phyloP scores from a whole-genome alignment of 2,797 vertebrate species.

The Tadarida brasiliensis region DNA sequence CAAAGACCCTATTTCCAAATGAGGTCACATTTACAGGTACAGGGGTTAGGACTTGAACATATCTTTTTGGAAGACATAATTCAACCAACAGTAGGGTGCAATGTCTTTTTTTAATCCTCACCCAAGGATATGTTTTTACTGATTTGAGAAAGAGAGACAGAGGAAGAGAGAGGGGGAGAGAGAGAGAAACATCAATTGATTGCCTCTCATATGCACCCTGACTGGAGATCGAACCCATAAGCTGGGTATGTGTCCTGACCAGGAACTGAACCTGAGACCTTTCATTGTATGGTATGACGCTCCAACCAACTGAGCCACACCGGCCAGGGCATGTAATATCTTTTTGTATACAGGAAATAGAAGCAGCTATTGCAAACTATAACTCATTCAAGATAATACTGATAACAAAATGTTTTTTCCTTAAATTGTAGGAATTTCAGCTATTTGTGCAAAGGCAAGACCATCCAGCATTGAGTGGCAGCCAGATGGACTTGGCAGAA shows the following conservation, averaged over 20 bases:
- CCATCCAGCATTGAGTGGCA: not conserved
- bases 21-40: not conserved
- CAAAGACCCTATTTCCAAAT: not conserved
- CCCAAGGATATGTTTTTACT: not conserved
- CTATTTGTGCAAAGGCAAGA: constrained; percentile 25
- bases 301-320: not conserved
- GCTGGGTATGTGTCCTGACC: too few relatives aligned
- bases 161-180: not conserved
- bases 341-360: not conserved
- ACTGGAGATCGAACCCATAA: not conserved
- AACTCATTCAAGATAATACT: constrained; percentile 39
- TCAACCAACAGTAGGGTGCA: not conserved
- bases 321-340: not conserved
- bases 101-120: not conserved
- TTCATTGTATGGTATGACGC: not conserved
- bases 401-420: constrained; percentile 40
- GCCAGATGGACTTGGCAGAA: constrained; percentile 60
- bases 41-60: not conserved
- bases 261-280: not conserved
- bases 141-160: not conserved
- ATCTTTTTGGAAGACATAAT: not conserved
- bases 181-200: not conserved
- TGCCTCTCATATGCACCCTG: not conserved
- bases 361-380: not conserved
- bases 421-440: constrained; percentile 53